Evolutionary conservation across 30 jellyfish, hydroid and myxozoan species (phyloP), one percentile per base, ranked within the genome.

Genomic region (Turritopsis rubra): DNA sequence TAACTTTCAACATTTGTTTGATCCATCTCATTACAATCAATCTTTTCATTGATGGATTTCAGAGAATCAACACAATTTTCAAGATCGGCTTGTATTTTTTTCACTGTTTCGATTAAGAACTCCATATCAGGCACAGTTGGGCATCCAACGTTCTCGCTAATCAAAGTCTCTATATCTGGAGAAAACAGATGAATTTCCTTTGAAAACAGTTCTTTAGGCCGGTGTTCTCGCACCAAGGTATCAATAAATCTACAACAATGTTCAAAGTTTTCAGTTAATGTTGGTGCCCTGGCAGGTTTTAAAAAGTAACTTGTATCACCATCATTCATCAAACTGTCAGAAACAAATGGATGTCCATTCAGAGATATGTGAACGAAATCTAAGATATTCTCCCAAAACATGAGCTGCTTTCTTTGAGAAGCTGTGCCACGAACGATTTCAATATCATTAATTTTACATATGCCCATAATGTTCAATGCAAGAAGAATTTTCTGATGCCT

Each of bases 351-450:
- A 71, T 82, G 54, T 7, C 88, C 88, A 82, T 27, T 23, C 29
- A 85, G 86, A 27, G 89, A 85, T 3, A 85, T 80, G 28, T 78
- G 54, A 19, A 87, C 95, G 20, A 84, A 71, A 28, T 87, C 96
- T 17, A 87, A 52, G 13, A 91, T 81, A 31, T 87, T 84, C 27
- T 87, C 91, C 98, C 96, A 91, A 66, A 91, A 91, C 29, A 20
- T 27, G 1, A 84, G 21, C 75, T 91, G 98, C 25, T 79, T 87
- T 85, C 75, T 91, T 72, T 87, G 90, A 70, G 98, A 84, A n/a
- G 98, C 94, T 30, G 94, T 87, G 26, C 98, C 98, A 85, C 84
- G 82, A 16, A 91, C 80, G 3, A 91, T 41, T 24, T 91, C 98
- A 25, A 88, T 28, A 72, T 91, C 96, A 81, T 83, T 84, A 23